Conservation (phyloP, 2,888 invertebrate genomes). For the Frankliniella fusca region DNA sequence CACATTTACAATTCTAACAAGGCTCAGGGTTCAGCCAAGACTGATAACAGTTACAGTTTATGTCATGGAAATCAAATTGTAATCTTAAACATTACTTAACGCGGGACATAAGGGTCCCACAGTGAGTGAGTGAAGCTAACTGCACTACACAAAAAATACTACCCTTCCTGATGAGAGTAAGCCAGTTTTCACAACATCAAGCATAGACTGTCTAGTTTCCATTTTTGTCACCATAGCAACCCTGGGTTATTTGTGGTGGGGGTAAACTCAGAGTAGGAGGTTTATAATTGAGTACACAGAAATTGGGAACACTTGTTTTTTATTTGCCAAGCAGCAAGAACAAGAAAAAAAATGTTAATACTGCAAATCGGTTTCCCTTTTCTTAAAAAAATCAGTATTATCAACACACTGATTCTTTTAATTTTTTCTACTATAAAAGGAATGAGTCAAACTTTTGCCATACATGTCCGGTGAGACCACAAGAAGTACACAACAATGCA, state of each 20-base stretch:
- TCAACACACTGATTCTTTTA: background rate
- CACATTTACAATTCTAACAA: too few relatives aligned
- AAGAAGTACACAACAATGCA: background rate
- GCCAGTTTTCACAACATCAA: background rate
- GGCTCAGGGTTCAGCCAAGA: too few relatives aligned
- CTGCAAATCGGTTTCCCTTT: conserved; percentile 8
- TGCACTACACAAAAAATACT: too few relatives aligned
- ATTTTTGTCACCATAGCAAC: background rate
- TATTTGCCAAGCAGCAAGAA: conserved; percentile 4
- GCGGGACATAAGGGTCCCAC: background rate
- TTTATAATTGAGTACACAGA: background rate
- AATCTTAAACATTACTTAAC: background rate
- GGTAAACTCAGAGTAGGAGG: background rate
- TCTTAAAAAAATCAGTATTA: background rate
- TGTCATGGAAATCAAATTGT: background rate
- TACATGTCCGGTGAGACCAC: background rate
- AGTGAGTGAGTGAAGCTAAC: background rate
- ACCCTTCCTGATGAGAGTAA: background rate
- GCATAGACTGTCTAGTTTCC: background rate
- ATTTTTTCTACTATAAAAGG: conserved; percentile 11
- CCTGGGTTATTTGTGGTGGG: background rate
- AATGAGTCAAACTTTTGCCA: background rate
- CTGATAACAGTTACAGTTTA: background rate
- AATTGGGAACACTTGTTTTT: conserved; percentile 3
- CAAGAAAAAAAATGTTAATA: conserved; percentile 1